Evolutionary conservation across 2,113 vertebrate species (phyloP).

Genomic region (Ondatra zibethicus): DNA sequence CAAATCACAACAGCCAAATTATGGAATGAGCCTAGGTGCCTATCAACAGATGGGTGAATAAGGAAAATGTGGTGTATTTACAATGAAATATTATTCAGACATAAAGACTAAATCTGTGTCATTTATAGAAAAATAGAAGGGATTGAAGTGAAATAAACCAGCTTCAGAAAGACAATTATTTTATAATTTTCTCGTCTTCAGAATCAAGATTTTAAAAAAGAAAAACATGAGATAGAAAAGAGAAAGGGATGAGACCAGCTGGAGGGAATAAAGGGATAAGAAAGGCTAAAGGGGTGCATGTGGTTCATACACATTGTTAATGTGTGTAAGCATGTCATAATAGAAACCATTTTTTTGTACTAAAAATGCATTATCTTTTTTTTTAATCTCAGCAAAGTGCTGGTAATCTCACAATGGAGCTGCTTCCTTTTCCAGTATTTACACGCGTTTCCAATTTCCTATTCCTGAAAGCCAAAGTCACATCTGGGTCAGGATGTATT

Average conservation of each 20-base stretch:
- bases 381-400: not conserved
- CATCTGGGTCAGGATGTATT: not conserved
- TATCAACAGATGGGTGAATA: not conserved
- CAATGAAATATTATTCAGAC: not conserved
- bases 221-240: not conserved
- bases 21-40: not conserved
- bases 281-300: not conserved
- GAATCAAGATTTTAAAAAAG: not conserved
- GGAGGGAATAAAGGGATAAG: not conserved
- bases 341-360: not conserved
- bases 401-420: not conserved
- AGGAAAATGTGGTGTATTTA: not conserved
- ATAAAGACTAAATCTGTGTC: not conserved
- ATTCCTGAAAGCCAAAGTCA: not conserved
- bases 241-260: not conserved
- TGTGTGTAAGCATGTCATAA: not conserved
- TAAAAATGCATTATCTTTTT: not conserved
- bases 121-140: not conserved
- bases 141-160: not conserved
- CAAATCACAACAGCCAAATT: not conserved
- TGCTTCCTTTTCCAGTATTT: not conserved
- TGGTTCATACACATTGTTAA: not conserved
- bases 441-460: not conserved
- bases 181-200: not conserved
- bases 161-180: not conserved